A percentile compares a stretch with the other conserved stretches of the same genome.
Conservation (phyloP, 2,888 invertebrate genomes). For the Pheosia tremula region DNA sequence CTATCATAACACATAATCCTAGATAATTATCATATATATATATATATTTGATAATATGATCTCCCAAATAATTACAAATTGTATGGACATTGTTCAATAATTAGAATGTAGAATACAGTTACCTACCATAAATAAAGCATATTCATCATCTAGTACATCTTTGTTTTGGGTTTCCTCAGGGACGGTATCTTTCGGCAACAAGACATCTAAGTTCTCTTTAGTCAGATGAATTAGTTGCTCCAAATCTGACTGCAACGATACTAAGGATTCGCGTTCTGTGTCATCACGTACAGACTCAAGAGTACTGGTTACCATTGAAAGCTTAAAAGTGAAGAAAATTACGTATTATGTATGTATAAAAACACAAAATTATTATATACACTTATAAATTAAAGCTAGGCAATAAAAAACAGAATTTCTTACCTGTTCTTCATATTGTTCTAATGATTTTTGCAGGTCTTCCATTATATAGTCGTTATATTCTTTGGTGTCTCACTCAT, state of each 20-base stretch:
- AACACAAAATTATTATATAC: too few relatives aligned
- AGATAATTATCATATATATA: too few relatives aligned
- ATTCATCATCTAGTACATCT: constrained; percentile 81
- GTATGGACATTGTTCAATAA: too few relatives aligned
- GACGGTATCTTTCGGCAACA: constrained; percentile 25
- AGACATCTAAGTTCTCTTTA: constrained; percentile 81
- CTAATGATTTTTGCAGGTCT: constrained; percentile 62
- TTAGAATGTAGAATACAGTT: too few relatives aligned
- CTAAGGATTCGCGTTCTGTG: constrained; percentile 82
- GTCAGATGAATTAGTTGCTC: constrained; percentile 88
- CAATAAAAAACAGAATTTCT: neutral
- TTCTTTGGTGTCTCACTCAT: too few relatives aligned
- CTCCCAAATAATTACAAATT: too few relatives aligned
- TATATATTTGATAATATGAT: too few relatives aligned
- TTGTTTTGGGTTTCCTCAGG: constrained; percentile 36
- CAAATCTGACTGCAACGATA: constrained; percentile 86
- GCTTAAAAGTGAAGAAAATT: constrained; percentile 62
- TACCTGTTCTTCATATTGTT: constrained; percentile 75
- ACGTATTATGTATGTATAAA: too few relatives aligned
- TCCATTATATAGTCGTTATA: constrained; percentile 48
- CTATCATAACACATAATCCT: too few relatives aligned
- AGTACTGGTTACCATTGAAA: constrained; percentile 86
- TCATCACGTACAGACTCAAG: constrained; percentile 73
- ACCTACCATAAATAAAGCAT: constrained; percentile 87
- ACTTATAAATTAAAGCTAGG: too few relatives aligned